Base-by-base conservation (phyloP, 2,888 invertebrate species). In the Caenorhabditis angaria region DNA sequence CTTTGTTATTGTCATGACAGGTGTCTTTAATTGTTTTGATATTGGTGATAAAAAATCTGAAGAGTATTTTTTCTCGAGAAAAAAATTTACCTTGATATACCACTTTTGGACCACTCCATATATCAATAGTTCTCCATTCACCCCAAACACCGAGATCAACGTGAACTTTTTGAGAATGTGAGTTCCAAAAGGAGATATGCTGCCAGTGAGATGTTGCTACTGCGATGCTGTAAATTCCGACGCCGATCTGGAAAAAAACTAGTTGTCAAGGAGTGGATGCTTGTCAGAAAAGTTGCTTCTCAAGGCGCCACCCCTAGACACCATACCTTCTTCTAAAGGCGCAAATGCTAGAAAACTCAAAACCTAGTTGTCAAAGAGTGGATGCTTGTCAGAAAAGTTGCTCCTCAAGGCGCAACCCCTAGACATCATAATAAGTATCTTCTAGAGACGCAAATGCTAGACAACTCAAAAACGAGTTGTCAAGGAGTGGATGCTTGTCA, bases 71-170 rank as follows among this genome's bases (percentile, higher is more conserved):
- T 32, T 32, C 32, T 5, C 32, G 12, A 32, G 10, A 18, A 24
- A 29, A 57, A 57, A 10, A n/a, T 55, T 22, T 14, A 5, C 22
- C 8, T n/a, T 6, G 6, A 57, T 6, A 29, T 20, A 77, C 77
- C 64, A n/a, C n/a, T 1, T 50, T 70, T 10, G 47, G 22, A 12
- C 61, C 54, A 12, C 70, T 75, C 32, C 61, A 70, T 47, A 76
- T 80, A 29, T 64, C 68, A 2, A 74, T 50, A 3, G 77, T 80
- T 29, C 86, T 65, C 73, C 82, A 86, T 65, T 86, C 86, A 56
- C 86, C 86, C 85, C 84, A 86, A 5, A 85, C 84, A 35, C 86
- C 86, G 3, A 86, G 55, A 50, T 85, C 74, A 14, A 76, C 68
- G 25, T 77, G 66, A 35, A 86, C 82, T 58, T 76, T 73, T 41